Conservation (phyloP, 2,797 vertebrate genomes). For the Podarcis siculus region DNA sequence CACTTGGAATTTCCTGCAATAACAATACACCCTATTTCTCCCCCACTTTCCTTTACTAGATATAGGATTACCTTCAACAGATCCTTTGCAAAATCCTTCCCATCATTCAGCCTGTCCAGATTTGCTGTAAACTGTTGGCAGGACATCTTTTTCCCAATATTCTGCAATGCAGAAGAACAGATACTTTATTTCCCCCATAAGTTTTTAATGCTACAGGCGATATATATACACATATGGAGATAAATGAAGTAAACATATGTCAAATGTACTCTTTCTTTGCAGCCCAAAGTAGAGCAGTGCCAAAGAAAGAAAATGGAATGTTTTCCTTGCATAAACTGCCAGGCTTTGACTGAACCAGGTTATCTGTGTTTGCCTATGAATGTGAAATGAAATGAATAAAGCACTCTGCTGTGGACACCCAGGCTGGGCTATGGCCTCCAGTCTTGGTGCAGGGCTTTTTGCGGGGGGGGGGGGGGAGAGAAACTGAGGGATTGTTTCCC, state of each 20-base stretch:
- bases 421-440: neutral
- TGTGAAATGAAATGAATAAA: neutral
- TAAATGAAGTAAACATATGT: neutral
- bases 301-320: neutral
- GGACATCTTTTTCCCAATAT: slow-evolving; percentile 98
- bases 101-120: slow-evolving; percentile 92
- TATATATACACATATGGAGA: neutral
- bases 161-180: slow-evolving; percentile 81
- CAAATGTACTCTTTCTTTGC: neutral
- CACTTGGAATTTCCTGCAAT: neutral
- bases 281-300: neutral
- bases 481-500: neutral
- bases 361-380: neutral
- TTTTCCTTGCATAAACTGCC: neutral
- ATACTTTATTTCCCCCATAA: slow-evolving; percentile 21
- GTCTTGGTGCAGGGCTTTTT: neutral
- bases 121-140: slow-evolving; percentile 96
- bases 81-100: slow-evolving; percentile 94
- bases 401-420: neutral
- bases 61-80: slow-evolving; percentile 87
- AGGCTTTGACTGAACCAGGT: neutral
- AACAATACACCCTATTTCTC: neutral
- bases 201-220: neutral
- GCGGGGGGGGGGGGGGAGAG: neutral
- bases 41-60: slow-evolving; percentile 2